Percentiles rank a stretch among this genome's conserved stretches.
These are phyloP conservation scores for Tribolium castaneum DNA, from an alignment of 1,140 invertebrate species.

Conservation along the genomic window DNA sequence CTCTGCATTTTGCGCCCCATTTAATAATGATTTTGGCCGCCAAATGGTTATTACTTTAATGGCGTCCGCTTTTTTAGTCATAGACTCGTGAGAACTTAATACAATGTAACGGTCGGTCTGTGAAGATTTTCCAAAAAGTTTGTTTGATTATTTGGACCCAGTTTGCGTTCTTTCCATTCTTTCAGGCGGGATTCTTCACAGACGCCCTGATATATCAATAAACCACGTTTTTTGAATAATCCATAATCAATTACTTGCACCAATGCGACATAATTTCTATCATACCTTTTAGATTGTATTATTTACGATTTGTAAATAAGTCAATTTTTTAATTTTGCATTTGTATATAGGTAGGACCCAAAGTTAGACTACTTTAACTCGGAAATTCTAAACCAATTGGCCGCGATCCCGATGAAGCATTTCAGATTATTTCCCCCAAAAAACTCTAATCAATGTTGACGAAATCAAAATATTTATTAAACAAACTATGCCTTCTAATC, in stretches of 20 bases:
- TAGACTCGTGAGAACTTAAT: slow-evolving; percentile 20
- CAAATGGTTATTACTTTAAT: slow-evolving; percentile 64
- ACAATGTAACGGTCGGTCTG: neutral
- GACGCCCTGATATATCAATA: neutral
- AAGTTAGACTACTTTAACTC: neutral
- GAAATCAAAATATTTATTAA: slow-evolving; percentile 22
- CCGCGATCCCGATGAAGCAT: neutral
- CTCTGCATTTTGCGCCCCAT: slow-evolving; percentile 59
- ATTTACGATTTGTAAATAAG: slow-evolving; percentile 18
- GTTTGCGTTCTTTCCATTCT: neutral
- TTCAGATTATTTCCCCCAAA: slow-evolving; percentile 6
- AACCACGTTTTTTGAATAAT: slow-evolving; percentile 2
- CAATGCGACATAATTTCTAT: neutral
- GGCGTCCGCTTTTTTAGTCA: slow-evolving; percentile 10
- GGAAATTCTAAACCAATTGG: neutral
- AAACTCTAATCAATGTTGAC: slow-evolving; percentile 3
- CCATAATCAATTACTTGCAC: slow-evolving; percentile 10
- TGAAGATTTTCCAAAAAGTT: neutral
- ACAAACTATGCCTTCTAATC: slow-evolving; percentile 1
- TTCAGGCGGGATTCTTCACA: neutral
- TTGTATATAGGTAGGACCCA: slow-evolving; percentile 1
- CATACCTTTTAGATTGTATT: neutral
- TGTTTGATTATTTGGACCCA: neutral
- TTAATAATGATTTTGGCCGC: slow-evolving; percentile 64
- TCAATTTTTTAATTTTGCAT: slow-evolving; percentile 7